These are phyloP conservation scores for Cosmopolites sordidus DNA, from an alignment of 2,888 invertebrate species.

Conservation along the genomic window DNA sequence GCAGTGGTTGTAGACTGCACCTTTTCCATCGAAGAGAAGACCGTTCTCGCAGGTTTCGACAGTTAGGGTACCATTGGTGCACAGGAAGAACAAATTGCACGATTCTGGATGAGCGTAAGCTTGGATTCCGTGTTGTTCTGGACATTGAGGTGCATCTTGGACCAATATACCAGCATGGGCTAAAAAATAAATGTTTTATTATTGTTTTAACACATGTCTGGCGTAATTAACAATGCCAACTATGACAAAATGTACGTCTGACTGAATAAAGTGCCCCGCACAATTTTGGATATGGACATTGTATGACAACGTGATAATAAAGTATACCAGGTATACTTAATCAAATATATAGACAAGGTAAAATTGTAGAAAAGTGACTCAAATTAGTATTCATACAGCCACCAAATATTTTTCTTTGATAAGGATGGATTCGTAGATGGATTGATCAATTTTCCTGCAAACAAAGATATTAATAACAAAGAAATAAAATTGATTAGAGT, in stretches of 20 bases:
- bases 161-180: constrained; percentile 59
- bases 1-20: constrained; percentile 86
- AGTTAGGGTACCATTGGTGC: constrained; percentile 85
- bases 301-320: no score
- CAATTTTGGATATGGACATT: no score
- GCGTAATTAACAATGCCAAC: no score
- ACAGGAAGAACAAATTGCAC: constrained; percentile 86
- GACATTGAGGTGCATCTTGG: constrained; percentile 69
- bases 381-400: background rate
- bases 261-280: no score
- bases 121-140: constrained; percentile 75
- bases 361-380: background rate
- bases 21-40: constrained; percentile 84
- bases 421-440: background rate
- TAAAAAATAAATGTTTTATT: constrained; percentile 42
- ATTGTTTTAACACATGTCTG: no score
- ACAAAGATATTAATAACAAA: no score
- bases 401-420: background rate
- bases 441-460: no score
- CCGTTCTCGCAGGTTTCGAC: constrained; percentile 91
- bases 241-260: no score
- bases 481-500: no score
- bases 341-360: no score
- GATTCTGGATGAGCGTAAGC: constrained; percentile 83
- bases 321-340: no score